phyloP scores from a whole-genome alignment of 2,888 invertebrate species.

The Synanthedon myopaeformis region DNA sequence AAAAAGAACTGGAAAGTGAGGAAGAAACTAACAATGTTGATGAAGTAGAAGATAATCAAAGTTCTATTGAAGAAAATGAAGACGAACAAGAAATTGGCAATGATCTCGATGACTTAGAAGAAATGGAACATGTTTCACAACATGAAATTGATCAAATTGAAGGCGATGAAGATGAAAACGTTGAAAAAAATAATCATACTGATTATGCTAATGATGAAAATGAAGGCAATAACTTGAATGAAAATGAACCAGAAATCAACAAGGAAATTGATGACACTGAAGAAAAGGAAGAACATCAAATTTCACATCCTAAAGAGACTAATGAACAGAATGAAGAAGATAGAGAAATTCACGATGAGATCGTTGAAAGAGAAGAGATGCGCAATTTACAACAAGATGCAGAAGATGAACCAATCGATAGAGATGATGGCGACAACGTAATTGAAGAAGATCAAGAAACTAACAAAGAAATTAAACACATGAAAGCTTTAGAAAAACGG shows the following conservation, averaged over 20 bases:
- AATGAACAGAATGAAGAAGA: constrained; percentile 3
- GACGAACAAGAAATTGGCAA: constrained; percentile 2
- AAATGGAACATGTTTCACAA: constrained; percentile 4
- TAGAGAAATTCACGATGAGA: constrained; percentile 5
- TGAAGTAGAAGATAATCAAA: constrained; percentile 1
- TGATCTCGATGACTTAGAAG: not conserved
- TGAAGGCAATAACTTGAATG: constrained; percentile 2
- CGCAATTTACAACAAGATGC: constrained; percentile 10
- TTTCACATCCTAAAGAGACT: constrained; percentile 3
- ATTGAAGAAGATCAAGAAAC: not conserved
- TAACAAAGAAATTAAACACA: not conserved
- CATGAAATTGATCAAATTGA: constrained; percentile 7
- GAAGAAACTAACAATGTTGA: constrained; percentile 2
- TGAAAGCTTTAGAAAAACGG: not conserved
- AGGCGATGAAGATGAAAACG: constrained; percentile 5
- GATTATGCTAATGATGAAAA: constrained; percentile 3
- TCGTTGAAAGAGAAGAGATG: constrained; percentile 5
- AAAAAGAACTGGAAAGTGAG: constrained; percentile 3
- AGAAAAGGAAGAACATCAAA: constrained; percentile 8
- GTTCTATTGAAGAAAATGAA: constrained; percentile 1
- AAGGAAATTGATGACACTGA: constrained; percentile 2
- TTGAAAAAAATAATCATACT: constrained; percentile 2
- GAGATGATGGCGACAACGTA: not conserved
- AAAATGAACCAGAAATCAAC: constrained; percentile 3
- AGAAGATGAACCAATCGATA: constrained; percentile 6